Percentiles rank a stretch among this genome's conserved stretches.
These are phyloP conservation scores for Malurus leucopterus DNA, from an alignment of 2,797 vertebrate genomes.

Conservation along the genomic window DNA sequence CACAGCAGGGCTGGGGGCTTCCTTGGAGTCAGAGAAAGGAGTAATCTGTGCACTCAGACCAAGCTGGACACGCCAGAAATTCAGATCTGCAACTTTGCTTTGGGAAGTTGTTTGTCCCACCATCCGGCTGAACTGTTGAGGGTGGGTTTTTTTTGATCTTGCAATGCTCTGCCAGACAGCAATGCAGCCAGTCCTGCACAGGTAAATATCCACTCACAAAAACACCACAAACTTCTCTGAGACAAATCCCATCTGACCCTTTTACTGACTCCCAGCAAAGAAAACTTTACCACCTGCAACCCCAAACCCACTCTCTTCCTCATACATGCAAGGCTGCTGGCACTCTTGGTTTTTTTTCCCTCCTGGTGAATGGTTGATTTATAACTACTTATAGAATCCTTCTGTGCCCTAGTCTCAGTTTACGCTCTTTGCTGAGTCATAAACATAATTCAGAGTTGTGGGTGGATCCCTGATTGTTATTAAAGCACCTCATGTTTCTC, in stretches of 20 bases:
- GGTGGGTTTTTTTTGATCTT: background rate
- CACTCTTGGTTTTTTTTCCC: background rate
- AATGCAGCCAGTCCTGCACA: background rate
- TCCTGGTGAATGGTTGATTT: slow-evolving; percentile 16
- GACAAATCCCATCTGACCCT: background rate
- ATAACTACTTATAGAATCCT: slow-evolving; percentile 39
- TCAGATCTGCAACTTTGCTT: background rate
- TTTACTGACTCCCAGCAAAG: background rate
- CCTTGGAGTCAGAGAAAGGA: background rate
- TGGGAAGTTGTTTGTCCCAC: background rate
- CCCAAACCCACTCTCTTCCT: background rate
- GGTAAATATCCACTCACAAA: background rate
- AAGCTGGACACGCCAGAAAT: rapidly evolving
- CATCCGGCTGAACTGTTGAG: background rate
- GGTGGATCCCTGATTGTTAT: slow-evolving; percentile 55
- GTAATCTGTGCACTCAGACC: rapidly evolving
- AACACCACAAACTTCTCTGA: background rate
- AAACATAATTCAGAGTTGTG: slow-evolving; percentile 47
- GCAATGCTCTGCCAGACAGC: background rate
- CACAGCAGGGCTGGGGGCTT: background rate
- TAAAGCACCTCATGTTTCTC: slow-evolving; percentile 55
- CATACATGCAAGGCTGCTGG: background rate
- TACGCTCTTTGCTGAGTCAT: slow-evolving; percentile 48
- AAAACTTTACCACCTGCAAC: background rate
- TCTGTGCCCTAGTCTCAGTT: slow-evolving; percentile 36